These are phyloP conservation scores for Anolis sagrei DNA, from an alignment of 2,113 vertebrate species.

Conservation along the genomic window DNA sequence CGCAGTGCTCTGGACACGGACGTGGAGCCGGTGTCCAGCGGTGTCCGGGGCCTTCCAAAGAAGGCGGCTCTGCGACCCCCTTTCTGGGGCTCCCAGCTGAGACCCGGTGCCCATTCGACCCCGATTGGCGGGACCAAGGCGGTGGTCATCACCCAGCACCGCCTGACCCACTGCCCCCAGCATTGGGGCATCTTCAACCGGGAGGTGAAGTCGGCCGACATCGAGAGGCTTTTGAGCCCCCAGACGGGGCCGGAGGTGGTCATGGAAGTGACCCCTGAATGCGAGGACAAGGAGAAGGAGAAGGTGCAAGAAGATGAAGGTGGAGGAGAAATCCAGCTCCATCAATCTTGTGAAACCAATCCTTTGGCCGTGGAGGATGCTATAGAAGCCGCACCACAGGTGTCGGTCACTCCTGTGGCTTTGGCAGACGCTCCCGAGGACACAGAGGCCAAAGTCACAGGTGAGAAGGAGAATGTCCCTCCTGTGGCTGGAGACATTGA, in stretches of 20 bases:
- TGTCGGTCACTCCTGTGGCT: not conserved
- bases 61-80: not conserved
- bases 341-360: not conserved
- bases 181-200: constrained; percentile 81
- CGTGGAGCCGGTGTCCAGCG: constrained; percentile 13
- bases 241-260: not conserved
- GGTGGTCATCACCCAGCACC: constrained; percentile 78
- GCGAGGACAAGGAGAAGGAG: not conserved
- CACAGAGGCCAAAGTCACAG: not conserved
- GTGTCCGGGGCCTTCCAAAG: constrained; percentile 10
- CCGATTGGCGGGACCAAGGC: constrained; percentile 55
- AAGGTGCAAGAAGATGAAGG: not conserved
- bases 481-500: constrained; percentile 9
- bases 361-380: not conserved
- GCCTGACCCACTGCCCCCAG: constrained; percentile 66
- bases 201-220: constrained; percentile 80
- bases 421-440: not conserved
- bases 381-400: not conserved
- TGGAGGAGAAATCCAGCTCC: not conserved
- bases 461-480: constrained; percentile 52
- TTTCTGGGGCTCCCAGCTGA: constrained; percentile 27
- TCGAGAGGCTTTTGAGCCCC: constrained; percentile 74
- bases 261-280: not conserved
- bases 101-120: constrained; percentile 34
- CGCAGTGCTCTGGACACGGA: not conserved